Evolutionary conservation across 2,113 vertebrate genomes (phyloP), one percentile per base, ranked within the genome.

Genomic region (Gobiocypris rarus): DNA sequence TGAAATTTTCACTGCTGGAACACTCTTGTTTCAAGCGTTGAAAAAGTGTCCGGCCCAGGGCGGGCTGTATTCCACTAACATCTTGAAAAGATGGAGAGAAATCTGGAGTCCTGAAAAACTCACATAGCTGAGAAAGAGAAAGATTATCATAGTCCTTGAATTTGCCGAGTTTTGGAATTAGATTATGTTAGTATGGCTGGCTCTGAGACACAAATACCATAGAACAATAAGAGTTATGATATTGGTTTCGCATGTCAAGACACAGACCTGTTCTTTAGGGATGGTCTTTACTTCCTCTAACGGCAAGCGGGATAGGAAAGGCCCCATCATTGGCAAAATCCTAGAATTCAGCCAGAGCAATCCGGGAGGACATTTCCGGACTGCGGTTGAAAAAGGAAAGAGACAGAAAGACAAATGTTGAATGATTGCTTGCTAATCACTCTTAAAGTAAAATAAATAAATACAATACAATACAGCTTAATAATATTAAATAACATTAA

Each of bases 291-390:
- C 13, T 70, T 94, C 92, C 0, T 0, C n/a, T n/a, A 86, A 9
- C n/a, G 48, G 1, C 65, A 94, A 65, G 1, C 4, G 13, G 9
- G 86, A 83, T 17, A 93, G 5, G 54, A 85, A 94, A 1, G 86
- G 89, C 11, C 94, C 94, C 84, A 94, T 84, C 82, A 89, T 90
- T 70, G 6, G 50, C 75, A 93, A 22, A 0, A 71, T 65, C 0
- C 89, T 84, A 1, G 0, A 3, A 22, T 76, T 71, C 80, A 94
- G 79, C 93, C 92, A 93, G 41, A 61, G 14, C 50, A 86, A 24
- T n/a, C 69, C 75, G 3, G 84, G 22, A 19, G 82, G 59, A 83
- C 92, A 95, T 69, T 4, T 78, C 22, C 14, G 15, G 38, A 67
- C 5, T 14, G 43, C 9, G 13, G 73, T 48, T 28, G 71, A 48